These are phyloP conservation scores for Pimpla rufipes DNA, from an alignment of 2,888 invertebrate genomes.

Conservation along the genomic window DNA sequence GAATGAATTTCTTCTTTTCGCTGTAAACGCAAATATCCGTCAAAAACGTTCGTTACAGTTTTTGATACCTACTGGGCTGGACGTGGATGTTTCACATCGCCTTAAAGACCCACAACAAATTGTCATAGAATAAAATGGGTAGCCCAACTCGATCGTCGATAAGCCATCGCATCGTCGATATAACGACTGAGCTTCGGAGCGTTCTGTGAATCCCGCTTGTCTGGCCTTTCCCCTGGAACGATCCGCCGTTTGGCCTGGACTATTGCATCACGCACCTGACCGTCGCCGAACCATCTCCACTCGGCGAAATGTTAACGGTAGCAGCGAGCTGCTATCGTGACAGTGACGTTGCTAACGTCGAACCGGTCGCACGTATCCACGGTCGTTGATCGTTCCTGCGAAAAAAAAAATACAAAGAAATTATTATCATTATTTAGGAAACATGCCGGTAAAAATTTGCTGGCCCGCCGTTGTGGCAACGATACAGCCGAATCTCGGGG, in stretches of 20 bases:
- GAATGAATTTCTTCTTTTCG: too few species aligned
- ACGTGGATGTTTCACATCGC: too few species aligned
- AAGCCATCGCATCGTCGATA: too few species aligned
- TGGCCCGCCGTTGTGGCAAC: conserved; percentile 76
- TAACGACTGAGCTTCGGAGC: background rate
- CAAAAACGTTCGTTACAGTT: too few species aligned
- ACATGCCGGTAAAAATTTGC: conserved; percentile 75
- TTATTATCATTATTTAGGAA: background rate
- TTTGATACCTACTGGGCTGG: too few species aligned
- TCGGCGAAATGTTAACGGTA: conserved; percentile 18
- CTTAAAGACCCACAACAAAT: too few species aligned
- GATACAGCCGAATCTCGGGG: conserved; percentile 90
- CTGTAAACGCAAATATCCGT: too few species aligned
- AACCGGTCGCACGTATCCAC: conserved; percentile 15
- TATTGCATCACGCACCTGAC: conserved; percentile 48
- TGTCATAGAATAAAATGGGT: background rate
- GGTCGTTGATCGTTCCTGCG: background rate
- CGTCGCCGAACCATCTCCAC: conserved; percentile 13
- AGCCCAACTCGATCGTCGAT: background rate
- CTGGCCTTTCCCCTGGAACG: background rate
- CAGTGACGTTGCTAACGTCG: conserved; percentile 52
- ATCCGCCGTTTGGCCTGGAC: background rate
- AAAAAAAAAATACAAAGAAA: background rate
- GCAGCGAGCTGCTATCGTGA: background rate
- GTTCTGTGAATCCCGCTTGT: background rate